Conservation (phyloP, 2,113 vertebrate species). For the Piprites chloris region DNA sequence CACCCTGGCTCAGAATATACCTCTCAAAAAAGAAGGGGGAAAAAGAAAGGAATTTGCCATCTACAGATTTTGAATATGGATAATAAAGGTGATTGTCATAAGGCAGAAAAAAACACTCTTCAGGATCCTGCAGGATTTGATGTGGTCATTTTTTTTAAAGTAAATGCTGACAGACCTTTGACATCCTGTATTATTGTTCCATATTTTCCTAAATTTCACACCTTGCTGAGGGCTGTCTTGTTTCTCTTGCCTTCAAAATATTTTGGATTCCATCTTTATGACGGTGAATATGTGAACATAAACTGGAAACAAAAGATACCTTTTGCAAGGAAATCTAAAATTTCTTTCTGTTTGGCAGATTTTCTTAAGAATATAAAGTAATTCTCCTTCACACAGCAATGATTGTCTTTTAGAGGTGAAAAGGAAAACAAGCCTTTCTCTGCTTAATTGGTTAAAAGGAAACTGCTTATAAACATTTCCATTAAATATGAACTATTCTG, state of each 20-base stretch:
- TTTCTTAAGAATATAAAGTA: conserved; percentile 69
- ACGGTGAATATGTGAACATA: conserved; percentile 60
- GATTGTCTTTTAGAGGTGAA: conserved; percentile 53
- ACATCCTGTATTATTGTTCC: background rate
- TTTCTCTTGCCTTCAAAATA: conserved; percentile 40
- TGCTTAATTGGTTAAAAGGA: conserved; percentile 19
- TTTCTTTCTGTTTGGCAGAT: conserved; percentile 46
- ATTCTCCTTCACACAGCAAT: conserved; percentile 64
- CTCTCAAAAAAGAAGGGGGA: accelerated
- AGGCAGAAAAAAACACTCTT: background rate
- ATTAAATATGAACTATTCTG: background rate
- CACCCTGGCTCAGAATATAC: background rate
- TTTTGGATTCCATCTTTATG: conserved; percentile 61
- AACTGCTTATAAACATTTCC: conserved; percentile 34
- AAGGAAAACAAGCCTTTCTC: conserved; percentile 33
- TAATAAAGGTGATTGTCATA: background rate
- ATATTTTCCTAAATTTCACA: conserved; percentile 24
- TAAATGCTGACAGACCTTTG: background rate
- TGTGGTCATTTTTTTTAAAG: background rate
- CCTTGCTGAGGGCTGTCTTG: conserved; percentile 1
- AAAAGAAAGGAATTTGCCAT: background rate
- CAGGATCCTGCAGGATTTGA: background rate
- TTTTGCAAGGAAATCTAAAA: conserved; percentile 54
- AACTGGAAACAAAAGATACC: conserved; percentile 65
- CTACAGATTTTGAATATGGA: background rate